Percentiles rank a stretch among this genome's conserved stretches.
Conservation (phyloP, 2,797 vertebrate genomes). For the Steatocranus sp. region DNA sequence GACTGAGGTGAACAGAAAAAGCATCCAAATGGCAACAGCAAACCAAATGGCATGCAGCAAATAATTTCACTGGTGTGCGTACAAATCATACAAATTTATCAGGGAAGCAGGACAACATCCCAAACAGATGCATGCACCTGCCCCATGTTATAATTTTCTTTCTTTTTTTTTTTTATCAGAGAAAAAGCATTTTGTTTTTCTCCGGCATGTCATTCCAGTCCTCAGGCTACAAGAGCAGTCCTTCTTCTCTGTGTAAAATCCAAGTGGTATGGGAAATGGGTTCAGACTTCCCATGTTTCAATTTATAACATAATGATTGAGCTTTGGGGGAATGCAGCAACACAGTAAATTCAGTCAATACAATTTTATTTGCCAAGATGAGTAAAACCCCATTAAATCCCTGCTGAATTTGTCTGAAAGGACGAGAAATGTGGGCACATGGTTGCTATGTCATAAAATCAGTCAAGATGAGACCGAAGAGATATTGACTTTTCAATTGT, state of each 20-base stretch:
- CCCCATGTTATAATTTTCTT: not conserved
- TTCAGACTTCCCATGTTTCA: slow-evolving; percentile 46
- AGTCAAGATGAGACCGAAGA: not conserved
- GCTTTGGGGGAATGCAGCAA: slow-evolving; percentile 19
- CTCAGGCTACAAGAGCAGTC: not conserved
- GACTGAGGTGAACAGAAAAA: not conserved
- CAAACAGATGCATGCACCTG: not conserved
- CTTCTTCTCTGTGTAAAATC: not conserved
- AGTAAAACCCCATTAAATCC: slow-evolving; percentile 28
- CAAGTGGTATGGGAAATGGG: slow-evolving; percentile 32
- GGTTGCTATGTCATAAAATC: not conserved
- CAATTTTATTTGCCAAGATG: slow-evolving; percentile 30
- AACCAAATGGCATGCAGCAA: not conserved
- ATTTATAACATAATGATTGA: slow-evolving; percentile 42
- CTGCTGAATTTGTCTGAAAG: not conserved
- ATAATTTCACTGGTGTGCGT: not conserved
- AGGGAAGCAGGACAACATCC: not conserved
- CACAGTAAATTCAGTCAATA: slow-evolving; percentile 39
- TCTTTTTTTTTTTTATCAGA: not conserved
- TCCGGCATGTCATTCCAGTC: not conserved
- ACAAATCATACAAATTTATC: not conserved
- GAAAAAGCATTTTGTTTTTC: not conserved
- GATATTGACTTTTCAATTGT: slow-evolving; percentile 3
- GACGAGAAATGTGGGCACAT: not conserved
- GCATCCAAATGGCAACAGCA: not conserved